Evolutionary conservation across 2,888 invertebrate genomes (phyloP).

Genomic region (Ethmia dodecea): DNA sequence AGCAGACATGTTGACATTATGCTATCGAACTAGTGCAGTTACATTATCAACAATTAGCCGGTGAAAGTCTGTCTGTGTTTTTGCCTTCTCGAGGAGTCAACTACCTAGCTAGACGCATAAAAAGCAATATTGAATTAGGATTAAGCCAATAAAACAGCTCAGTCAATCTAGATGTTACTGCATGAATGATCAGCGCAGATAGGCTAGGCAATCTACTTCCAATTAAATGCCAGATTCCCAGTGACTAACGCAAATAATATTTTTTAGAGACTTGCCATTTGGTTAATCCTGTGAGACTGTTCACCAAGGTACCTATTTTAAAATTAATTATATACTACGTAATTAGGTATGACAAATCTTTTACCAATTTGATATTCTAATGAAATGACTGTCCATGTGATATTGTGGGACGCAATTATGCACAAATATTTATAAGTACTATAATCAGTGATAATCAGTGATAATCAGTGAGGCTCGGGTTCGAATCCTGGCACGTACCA

Average conservation of each 20-base stretch:
- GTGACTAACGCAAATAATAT: constrained; percentile 40
- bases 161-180: constrained; percentile 68
- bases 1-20: constrained; percentile 66
- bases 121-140: constrained; percentile 68
- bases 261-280: constrained; percentile 21
- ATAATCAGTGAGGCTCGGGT: too few relatives aligned
- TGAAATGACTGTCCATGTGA: too few relatives aligned
- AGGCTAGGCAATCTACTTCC: constrained; percentile 28
- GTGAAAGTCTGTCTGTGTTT: constrained; percentile 57
- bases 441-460: too few relatives aligned
- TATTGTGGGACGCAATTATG: too few relatives aligned
- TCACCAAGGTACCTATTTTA: too few relatives aligned
- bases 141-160: constrained; percentile 68
- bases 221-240: constrained; percentile 76
- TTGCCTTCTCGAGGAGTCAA: constrained; percentile 44
- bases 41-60: constrained; percentile 61
- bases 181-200: constrained; percentile 68
- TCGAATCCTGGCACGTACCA: too few relatives aligned
- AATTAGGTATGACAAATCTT: too few relatives aligned
- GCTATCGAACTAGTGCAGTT: constrained; percentile 60
- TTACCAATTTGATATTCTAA: too few relatives aligned
- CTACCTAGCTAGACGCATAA: constrained; percentile 48
- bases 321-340: too few relatives aligned
- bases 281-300: constrained; percentile 14
- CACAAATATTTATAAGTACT: too few relatives aligned